Evolutionary conservation across 2,113 vertebrate species (phyloP).

Genomic region (Sminthopsis crassicaudata): DNA sequence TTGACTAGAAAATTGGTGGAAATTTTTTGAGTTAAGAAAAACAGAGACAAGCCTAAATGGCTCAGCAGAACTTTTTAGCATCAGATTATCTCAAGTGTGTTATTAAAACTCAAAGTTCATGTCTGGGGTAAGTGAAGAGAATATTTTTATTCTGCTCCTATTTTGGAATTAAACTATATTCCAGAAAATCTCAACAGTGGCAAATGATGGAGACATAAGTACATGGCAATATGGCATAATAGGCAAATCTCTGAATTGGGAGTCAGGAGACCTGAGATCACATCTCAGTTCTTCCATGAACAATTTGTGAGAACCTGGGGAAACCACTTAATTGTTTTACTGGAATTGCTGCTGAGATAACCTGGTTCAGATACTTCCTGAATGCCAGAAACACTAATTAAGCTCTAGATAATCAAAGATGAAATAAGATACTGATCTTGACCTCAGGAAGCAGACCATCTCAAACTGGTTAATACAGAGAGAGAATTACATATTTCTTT

Average conservation of each 20-base stretch:
- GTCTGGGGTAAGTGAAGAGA: neutral
- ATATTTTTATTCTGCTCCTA: neutral
- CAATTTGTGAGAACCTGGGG: neutral
- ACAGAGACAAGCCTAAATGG: neutral
- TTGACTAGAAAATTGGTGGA: neutral
- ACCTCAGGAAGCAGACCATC: neutral
- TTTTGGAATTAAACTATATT: neutral
- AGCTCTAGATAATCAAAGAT: neutral
- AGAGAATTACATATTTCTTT: neutral
- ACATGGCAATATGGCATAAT: neutral
- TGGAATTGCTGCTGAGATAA: neutral
- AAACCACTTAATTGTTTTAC: neutral
- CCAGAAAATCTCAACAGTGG: neutral
- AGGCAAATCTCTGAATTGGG: neutral
- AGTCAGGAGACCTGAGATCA: neutral
- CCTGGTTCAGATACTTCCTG: neutral
- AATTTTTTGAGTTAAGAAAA: neutral
- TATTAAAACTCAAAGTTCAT: neutral
- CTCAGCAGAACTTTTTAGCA: neutral
- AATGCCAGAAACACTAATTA: neutral
- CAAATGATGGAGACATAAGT: neutral
- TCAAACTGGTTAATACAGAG: neutral
- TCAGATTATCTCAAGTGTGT: neutral
- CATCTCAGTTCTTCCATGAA: neutral
- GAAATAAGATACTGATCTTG: neutral